phyloP scores from a whole-genome alignment of 2,113 vertebrate genomes.

The Dromas ardeola region DNA sequence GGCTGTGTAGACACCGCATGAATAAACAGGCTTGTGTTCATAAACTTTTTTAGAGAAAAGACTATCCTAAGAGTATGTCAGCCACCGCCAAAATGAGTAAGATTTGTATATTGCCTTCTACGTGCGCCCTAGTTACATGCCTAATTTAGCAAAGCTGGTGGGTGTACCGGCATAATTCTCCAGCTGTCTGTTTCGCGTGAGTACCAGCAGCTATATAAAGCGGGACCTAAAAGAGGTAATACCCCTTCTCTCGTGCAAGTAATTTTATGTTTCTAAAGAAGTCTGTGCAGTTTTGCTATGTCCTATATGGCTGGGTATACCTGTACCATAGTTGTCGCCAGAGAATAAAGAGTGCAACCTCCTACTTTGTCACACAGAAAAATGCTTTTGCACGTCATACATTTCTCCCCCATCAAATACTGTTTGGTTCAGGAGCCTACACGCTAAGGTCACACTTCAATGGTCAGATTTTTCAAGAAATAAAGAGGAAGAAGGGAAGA shows the following conservation, averaged over 20 bases:
- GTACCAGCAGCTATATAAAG: background rate
- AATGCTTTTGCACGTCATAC: background rate
- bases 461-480: background rate
- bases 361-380: background rate
- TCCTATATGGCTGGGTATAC: background rate
- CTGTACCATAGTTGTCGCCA: fast-evolving
- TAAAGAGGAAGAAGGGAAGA: background rate
- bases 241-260: background rate
- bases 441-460: background rate
- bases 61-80: background rate
- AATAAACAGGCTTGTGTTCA: background rate
- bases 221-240: background rate
- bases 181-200: background rate
- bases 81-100: background rate
- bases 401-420: background rate
- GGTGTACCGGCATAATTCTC: background rate
- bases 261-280: background rate
- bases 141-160: background rate
- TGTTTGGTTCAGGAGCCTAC: background rate
- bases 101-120: background rate
- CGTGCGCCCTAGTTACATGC: background rate
- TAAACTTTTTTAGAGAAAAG: background rate
- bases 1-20: background rate
- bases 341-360: background rate
- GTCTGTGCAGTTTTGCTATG: background rate